Percentiles rank a stretch among this genome's conserved stretches.
Evolutionary conservation across 2,113 vertebrate genomes (phyloP).

Genomic region (Varanus salvator): DNA sequence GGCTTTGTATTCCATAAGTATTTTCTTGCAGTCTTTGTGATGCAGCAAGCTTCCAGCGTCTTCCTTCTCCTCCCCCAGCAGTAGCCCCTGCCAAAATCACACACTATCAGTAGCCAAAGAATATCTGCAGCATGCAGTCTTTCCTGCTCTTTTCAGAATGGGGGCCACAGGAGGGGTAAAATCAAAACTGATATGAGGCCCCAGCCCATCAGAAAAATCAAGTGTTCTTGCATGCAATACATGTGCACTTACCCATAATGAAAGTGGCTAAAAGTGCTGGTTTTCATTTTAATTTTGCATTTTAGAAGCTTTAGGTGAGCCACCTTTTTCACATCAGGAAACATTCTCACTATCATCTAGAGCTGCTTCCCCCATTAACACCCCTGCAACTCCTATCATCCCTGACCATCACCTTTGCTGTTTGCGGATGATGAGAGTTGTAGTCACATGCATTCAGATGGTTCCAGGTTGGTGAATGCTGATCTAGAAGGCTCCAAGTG

Average conservation of each 20-base stretch:
- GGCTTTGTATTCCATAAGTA: slow-evolving; percentile 31
- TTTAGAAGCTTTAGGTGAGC: neutral
- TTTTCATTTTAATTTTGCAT: neutral
- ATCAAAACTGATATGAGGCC: neutral
- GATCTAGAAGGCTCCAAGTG: neutral
- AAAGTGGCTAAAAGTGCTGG: neutral
- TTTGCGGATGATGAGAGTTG: too few species aligned
- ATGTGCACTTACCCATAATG: neutral
- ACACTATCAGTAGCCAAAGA: slow-evolving; percentile 11
- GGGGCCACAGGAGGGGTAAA: neutral
- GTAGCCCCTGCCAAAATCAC: slow-evolving; percentile 23
- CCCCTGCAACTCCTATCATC: too few species aligned
- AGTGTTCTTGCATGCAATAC: too few species aligned
- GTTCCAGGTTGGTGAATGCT: too few species aligned
- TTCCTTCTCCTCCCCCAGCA: slow-evolving; percentile 14
- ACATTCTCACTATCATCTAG: neutral
- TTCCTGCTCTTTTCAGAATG: slow-evolving; percentile 28
- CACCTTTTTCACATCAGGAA: neutral
- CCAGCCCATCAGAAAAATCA: neutral
- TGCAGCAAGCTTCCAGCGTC: slow-evolving; percentile 25
- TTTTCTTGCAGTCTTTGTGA: slow-evolving; percentile 35
- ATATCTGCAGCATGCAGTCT: slow-evolving; percentile 12
- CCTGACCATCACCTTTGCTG: too few species aligned
- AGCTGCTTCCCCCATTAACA: too few species aligned
- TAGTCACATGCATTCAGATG: too few species aligned